Percentiles rank a stretch among this genome's conserved stretches.
These are phyloP conservation scores for Cyclura pinguis DNA, from an alignment of 2,797 vertebrate genomes.

Conservation along the genomic window DNA sequence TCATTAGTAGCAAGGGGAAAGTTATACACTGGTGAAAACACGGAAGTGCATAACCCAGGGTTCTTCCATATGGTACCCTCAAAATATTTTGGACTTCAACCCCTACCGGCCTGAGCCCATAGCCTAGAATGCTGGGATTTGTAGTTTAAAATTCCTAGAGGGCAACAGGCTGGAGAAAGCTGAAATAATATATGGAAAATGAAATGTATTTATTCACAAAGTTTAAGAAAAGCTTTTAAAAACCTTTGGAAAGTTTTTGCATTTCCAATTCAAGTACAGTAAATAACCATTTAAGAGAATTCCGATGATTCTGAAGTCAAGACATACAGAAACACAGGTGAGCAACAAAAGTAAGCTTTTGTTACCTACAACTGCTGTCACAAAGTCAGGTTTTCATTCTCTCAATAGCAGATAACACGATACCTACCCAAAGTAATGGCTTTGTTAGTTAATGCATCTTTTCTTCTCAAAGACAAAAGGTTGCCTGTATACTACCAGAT, in stretches of 20 bases:
- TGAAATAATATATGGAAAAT: slow-evolving; percentile 4
- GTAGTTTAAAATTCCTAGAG: no score
- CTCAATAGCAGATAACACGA: not conserved
- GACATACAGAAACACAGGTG: not conserved
- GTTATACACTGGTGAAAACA: not conserved
- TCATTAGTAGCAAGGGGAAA: not conserved
- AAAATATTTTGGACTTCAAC: no score
- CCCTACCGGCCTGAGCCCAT: no score
- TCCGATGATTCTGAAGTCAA: not conserved
- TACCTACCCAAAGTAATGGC: not conserved
- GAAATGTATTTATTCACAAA: not conserved
- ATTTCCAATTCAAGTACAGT: not conserved
- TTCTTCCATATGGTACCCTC: no score
- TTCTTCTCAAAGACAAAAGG: not conserved
- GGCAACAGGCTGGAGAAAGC: no score
- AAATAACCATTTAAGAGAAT: not conserved
- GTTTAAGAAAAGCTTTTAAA: not conserved
- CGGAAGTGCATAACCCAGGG: not conserved
- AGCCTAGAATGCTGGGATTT: no score
- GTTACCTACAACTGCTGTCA: not conserved
- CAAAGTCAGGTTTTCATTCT: not conserved
- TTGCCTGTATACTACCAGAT: no score
- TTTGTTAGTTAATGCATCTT: not conserved
- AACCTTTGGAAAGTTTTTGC: not conserved
- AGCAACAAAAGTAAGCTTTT: not conserved